Evolutionary conservation across 1,140 invertebrate species (phyloP).

Genomic region (Temnothorax nylanderi): DNA sequence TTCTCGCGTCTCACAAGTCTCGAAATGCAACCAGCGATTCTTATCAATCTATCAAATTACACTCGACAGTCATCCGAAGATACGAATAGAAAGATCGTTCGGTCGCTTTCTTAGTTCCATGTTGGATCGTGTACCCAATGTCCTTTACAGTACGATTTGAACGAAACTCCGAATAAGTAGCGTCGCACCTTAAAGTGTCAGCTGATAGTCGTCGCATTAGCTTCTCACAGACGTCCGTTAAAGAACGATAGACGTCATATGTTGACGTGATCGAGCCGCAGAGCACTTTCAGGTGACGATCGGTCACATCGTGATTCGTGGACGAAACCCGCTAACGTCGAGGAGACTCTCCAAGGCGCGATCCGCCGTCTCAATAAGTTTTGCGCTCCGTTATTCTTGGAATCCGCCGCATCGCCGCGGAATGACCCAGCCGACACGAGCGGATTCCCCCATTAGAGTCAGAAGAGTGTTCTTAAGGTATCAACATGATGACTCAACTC

Average conservation of each 20-base stretch:
- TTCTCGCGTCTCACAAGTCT: constrained; percentile 4
- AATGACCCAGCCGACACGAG: constrained; percentile 65
- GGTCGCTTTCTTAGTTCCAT: constrained; percentile 21
- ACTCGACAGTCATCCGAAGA: background rate
- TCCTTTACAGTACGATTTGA: background rate
- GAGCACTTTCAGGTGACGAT: constrained; percentile 20
- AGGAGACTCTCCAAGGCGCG: background rate
- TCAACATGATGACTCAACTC: constrained; percentile 48
- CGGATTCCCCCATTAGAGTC: constrained; percentile 69
- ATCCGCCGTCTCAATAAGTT: constrained; percentile 36
- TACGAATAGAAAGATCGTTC: background rate
- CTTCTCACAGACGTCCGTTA: background rate
- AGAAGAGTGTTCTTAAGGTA: constrained; percentile 57
- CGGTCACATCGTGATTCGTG: constrained; percentile 48
- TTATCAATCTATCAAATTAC: background rate
- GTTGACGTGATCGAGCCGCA: background rate
- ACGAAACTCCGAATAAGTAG: background rate
- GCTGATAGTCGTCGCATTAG: constrained; percentile 11
- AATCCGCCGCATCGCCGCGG: constrained; percentile 71
- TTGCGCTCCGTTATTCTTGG: constrained; percentile 67
- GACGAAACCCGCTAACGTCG: constrained; percentile 3
- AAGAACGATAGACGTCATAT: background rate
- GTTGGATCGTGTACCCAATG: background rate
- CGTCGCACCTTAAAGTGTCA: background rate
- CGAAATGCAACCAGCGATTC: background rate